Conservation (phyloP, 1,140 invertebrate genomes). For the Pantala flavescens region DNA sequence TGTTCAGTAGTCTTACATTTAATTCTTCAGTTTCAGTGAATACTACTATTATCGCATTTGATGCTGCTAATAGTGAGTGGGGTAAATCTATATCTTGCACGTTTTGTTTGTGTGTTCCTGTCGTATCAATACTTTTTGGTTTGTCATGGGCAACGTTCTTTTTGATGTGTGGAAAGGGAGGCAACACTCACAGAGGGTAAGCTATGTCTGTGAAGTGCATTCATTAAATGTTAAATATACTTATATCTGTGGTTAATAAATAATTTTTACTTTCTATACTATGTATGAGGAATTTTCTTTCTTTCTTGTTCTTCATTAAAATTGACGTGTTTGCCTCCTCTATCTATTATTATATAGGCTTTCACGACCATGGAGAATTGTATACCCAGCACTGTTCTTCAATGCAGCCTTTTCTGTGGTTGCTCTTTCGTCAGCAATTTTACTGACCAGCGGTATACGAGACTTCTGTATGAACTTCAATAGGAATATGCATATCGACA, state of each 20-base stretch:
- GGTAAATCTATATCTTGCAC: constrained; percentile 13
- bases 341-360: constrained; percentile 11
- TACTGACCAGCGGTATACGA: background rate
- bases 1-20: constrained; percentile 13
- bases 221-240: too few species aligned
- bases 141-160: constrained; percentile 16
- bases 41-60: background rate
- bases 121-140: constrained; percentile 14
- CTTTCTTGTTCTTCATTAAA: too few species aligned
- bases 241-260: too few species aligned
- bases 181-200: constrained; percentile 15
- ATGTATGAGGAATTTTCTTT: too few species aligned
- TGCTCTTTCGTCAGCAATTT: background rate
- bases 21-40: constrained; percentile 1
- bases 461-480: constrained; percentile 12
- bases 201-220: too few species aligned
- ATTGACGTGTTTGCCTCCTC: background rate
- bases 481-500: background rate
- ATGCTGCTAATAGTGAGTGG: constrained; percentile 13
- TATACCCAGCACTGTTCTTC: constrained; percentile 16
- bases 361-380: constrained; percentile 17
- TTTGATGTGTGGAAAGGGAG: constrained; percentile 18
- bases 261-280: too few species aligned
- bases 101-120: constrained; percentile 17
- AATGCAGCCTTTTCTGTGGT: constrained; percentile 11